A percentile compares a stretch with the other conserved stretches of the same genome.
Evolutionary conservation across 2,888 invertebrate species (phyloP).

Genomic region (Sicus ferrugineus): DNA sequence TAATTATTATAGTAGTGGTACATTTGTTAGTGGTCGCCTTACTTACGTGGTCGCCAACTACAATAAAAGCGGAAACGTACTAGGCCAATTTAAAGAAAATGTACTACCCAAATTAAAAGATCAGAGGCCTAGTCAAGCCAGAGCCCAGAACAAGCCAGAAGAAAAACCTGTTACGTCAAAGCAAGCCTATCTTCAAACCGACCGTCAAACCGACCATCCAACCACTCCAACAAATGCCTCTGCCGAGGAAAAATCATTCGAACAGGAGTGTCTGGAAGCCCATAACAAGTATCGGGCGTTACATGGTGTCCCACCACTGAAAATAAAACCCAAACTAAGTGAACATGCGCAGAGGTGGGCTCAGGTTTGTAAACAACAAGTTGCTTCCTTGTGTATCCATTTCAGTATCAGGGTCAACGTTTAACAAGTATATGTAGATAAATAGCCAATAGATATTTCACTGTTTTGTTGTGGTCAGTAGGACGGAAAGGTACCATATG

Average conservation of each 20-base stretch:
- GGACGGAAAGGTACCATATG: too few species aligned
- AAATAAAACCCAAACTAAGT: not conserved
- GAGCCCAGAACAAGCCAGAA: too few species aligned
- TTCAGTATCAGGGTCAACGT: too few species aligned
- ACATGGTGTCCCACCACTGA: not conserved
- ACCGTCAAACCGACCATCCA: too few species aligned
- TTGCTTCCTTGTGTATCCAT: slow-evolving; percentile 78
- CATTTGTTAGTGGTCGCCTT: slow-evolving; percentile 68
- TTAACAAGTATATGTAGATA: too few species aligned
- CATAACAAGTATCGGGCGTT: slow-evolving; percentile 69
- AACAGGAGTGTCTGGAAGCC: too few species aligned
- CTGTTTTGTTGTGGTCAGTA: too few species aligned
- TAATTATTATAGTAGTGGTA: not conserved
- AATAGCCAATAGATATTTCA: too few species aligned
- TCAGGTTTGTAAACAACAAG: slow-evolving; percentile 66
- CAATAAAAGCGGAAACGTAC: slow-evolving; percentile 86
- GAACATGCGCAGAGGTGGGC: not conserved
- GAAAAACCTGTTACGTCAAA: too few species aligned
- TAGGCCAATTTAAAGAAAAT: slow-evolving; percentile 78
- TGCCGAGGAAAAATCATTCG: not conserved
- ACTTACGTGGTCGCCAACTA: slow-evolving; percentile 84
- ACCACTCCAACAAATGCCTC: too few species aligned
- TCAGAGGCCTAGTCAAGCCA: too few species aligned
- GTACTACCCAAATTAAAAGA: slow-evolving; percentile 66
- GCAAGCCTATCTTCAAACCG: too few species aligned